Conservation (phyloP, 2,797 vertebrate species). For the Enteromius trimaculatus region DNA sequence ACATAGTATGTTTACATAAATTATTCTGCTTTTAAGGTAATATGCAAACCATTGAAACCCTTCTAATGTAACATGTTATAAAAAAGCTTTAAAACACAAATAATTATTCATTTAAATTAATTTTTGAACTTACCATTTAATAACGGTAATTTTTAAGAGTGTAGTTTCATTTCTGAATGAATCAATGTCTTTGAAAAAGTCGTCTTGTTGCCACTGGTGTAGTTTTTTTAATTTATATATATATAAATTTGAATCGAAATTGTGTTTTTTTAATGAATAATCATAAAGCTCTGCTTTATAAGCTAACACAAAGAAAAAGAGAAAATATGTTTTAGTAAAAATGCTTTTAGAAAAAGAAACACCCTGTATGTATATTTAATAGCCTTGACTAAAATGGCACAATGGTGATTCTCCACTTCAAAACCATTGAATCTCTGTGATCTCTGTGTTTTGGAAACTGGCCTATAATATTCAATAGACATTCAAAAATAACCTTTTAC, state of each 20-base stretch:
- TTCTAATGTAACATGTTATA: not conserved
- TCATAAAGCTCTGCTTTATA: not conserved
- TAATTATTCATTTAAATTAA: not conserved
- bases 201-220: not conserved
- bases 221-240: no score
- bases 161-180: not conserved
- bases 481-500: slow-evolving; percentile 55
- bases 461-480: not conserved
- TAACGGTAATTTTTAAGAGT: no score
- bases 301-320: not conserved
- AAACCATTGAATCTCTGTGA: not conserved
- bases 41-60: not conserved
- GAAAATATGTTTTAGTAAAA: not conserved
- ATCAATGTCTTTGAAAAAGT: not conserved
- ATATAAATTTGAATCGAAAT: not conserved
- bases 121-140: not conserved
- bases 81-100: not conserved
- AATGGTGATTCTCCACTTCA: not conserved
- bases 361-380: not conserved
- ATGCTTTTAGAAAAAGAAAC: not conserved
- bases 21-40: not conserved
- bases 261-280: not conserved
- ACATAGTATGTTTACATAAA: not conserved
- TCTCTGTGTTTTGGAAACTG: not conserved
- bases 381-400: not conserved